phyloP scores from a whole-genome alignment of 2,113 vertebrate species.

The Echinops telfairi region DNA sequence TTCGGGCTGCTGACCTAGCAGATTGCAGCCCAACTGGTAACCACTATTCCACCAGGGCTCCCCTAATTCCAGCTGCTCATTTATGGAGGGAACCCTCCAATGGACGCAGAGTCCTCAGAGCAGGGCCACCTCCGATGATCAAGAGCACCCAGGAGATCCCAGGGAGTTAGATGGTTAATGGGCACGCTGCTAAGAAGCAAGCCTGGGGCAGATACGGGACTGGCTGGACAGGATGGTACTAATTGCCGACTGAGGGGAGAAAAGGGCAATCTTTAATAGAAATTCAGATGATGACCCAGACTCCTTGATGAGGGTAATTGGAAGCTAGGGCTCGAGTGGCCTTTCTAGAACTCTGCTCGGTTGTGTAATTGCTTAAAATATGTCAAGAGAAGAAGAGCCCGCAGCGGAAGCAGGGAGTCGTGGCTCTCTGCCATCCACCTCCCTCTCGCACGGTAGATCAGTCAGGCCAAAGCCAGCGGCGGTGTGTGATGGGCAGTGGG shows the following conservation, averaged over 20 bases:
- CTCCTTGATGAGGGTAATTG: conserved; percentile 34
- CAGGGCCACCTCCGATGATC: neutral
- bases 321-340: neutral
- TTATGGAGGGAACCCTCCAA: too few species aligned
- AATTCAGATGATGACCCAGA: conserved; percentile 45
- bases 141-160: neutral
- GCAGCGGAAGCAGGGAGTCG: neutral
- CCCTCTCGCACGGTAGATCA: neutral
- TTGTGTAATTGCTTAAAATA: conserved; percentile 39
- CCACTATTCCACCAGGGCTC: too few species aligned
- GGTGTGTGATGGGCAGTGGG: neutral
- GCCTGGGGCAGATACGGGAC: neutral
- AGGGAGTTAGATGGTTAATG: neutral
- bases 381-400: neutral
- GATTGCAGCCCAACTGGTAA: too few species aligned
- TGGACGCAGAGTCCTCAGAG: neutral
- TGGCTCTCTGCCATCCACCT: neutral
- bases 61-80: too few species aligned
- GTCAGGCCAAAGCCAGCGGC: neutral
- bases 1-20: too few species aligned
- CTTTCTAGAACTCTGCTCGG: conserved; percentile 37
- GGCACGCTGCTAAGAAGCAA: conserved; percentile 13
- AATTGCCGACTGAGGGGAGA: conserved; percentile 43
- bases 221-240: conserved; percentile 12
- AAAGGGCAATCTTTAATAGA: conserved; percentile 22